Evolutionary conservation across 2,888 invertebrate genomes (phyloP), one percentile per base, ranked within the genome.

Genomic region (Yponomeuta plumbellus): DNA sequence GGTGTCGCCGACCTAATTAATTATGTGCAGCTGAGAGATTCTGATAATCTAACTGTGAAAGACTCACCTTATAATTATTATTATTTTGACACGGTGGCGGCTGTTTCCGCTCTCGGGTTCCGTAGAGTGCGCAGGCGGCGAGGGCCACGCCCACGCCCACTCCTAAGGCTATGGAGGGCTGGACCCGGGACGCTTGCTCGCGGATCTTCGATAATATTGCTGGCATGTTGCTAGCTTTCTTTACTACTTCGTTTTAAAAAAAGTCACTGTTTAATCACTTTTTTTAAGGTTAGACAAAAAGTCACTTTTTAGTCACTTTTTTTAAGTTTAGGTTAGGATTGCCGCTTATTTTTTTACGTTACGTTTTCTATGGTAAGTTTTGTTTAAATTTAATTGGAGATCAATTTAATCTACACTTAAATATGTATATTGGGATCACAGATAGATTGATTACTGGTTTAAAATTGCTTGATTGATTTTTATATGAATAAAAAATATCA

Each of bases 121-220:
- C 84, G 71, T 87, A 88, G 0, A 88, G 75, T 0, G 90, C 87
- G 67, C 88, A 89, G 1, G 89, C 88, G 0, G 88, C 90, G 4
- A 91, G 40, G 0, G 91, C 86, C n/a, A 88, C 89, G 2, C 89
- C 91, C 57, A 91, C 80, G 0, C 90, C 90, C 0, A 91, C 85
- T 0, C 90, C 91, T 21, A 91, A 71, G 0, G 90, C 89, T 64
- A 90, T 75, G 58, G 86, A 81, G 4, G 85, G 89, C 75, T 86
- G 76, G 0, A 90, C 90, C 73, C 89, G 77, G 70, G 85, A 87
- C 72, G 90, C 90, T 72, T 78, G 79, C 75, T 91, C 91, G 61
- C 88, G 75, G 6, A 92, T 84, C 78, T 91, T 91, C 23, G 90
- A 80, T 71, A 92, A 73, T 69, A 92, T 89, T 23, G 91, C 90